A percentile compares a stretch with the other conserved stretches of the same genome.
phyloP scores from a whole-genome alignment of 64 coral and sea anemone genomes.

The Montipora sp. region DNA sequence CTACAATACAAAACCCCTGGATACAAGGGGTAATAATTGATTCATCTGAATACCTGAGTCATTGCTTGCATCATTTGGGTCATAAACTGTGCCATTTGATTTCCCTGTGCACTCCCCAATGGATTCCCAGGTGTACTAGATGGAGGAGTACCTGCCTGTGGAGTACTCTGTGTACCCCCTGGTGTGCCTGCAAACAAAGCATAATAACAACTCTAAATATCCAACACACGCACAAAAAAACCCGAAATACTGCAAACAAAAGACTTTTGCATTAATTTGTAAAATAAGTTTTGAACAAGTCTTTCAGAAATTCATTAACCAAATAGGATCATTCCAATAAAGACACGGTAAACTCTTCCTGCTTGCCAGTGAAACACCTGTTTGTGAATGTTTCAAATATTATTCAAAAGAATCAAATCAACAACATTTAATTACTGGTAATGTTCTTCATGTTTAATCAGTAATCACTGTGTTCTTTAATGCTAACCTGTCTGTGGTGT shows the following conservation, averaged over 20 bases:
- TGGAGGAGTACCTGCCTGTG: background rate
- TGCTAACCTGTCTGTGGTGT: slow-evolving; percentile 34
- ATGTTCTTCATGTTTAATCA: too few species aligned
- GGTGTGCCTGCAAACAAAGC: background rate
- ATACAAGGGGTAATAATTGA: background rate
- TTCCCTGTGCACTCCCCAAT: background rate
- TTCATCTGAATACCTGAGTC: slow-evolving; percentile 21
- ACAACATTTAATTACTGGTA: too few species aligned
- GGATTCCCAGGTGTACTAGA: background rate
- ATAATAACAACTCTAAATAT: background rate
- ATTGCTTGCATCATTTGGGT: slow-evolving; percentile 70
- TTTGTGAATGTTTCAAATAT: too few species aligned
- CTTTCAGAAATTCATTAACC: too few species aligned
- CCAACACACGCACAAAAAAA: background rate
- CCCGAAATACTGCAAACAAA: too few species aligned
- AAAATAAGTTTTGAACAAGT: too few species aligned
- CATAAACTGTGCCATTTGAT: slow-evolving; percentile 71
- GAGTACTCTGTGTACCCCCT: slow-evolving; percentile 16
- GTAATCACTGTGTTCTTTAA: background rate
- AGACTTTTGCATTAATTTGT: too few species aligned
- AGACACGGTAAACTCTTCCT: too few species aligned
- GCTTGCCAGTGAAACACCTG: too few species aligned
- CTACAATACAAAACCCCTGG: too few species aligned
- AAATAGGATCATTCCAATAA: too few species aligned
- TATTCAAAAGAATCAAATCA: too few species aligned